Evolutionary conservation across 64 coral and sea anemone genomes (phyloP).

Genomic region (Montipora capricornis): DNA sequence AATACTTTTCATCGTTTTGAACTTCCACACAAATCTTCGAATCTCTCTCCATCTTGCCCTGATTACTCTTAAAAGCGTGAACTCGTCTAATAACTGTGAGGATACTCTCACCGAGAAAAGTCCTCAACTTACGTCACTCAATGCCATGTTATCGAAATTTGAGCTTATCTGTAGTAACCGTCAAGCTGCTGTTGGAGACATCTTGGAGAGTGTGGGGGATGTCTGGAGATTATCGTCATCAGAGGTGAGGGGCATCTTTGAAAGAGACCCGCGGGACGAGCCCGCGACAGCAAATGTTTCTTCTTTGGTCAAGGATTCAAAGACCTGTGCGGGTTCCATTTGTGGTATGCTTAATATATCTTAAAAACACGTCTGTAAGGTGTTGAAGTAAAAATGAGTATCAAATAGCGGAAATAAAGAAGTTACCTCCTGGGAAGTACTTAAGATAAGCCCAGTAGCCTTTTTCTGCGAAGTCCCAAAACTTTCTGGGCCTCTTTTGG

Average conservation of each 20-base stretch:
- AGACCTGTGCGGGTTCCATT: conserved; percentile 63
- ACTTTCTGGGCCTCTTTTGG: too few species aligned
- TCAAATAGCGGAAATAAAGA: too few species aligned
- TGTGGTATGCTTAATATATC: conserved; percentile 65
- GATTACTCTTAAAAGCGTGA: too few species aligned
- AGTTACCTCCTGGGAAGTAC: too few species aligned
- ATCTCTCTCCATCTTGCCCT: too few species aligned
- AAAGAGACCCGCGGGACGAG: conserved; percentile 23
- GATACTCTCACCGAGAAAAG: too few species aligned
- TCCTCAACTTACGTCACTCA: conserved; percentile 53
- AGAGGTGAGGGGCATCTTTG: conserved; percentile 2
- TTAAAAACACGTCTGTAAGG: conserved; percentile 72
- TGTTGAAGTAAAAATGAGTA: background rate
- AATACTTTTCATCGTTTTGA: too few species aligned
- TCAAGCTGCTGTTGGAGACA: background rate
- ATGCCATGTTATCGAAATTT: conserved; percentile 71
- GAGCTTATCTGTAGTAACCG: background rate
- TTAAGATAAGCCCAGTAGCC: too few species aligned
- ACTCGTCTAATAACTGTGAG: too few species aligned
- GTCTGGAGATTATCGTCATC: conserved; percentile 9
- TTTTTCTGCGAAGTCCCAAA: too few species aligned
- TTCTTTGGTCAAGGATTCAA: conserved; percentile 86
- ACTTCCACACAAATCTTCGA: too few species aligned
- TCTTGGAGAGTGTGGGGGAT: conserved; percentile 59
- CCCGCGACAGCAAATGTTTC: conserved; percentile 41